Conservation (phyloP, 2,888 invertebrate genomes). For the Drosophila barbarae region DNA sequence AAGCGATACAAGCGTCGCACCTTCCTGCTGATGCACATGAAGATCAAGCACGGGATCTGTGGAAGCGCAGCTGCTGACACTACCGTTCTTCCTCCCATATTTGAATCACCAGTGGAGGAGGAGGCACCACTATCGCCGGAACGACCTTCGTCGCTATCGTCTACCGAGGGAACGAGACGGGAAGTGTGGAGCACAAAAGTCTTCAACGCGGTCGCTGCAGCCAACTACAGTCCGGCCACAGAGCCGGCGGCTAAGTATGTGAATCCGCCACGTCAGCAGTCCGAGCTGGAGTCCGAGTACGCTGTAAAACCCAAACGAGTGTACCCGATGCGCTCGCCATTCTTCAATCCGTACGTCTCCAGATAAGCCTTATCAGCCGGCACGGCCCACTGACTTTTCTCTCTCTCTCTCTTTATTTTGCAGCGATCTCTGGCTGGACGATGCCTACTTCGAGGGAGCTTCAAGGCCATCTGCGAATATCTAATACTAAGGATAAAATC, state of each 20-base stretch:
- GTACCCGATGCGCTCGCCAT: conserved; percentile 48
- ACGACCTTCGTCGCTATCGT: neutral
- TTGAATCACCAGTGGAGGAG: neutral
- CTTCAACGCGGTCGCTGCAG: conserved; percentile 51
- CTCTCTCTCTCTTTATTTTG: conserved; percentile 7
- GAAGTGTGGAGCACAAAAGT: conserved; percentile 35
- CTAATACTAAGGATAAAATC: conserved; percentile 1
- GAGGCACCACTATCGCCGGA: neutral
- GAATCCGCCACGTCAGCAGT: conserved; percentile 31
- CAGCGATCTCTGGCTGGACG: conserved; percentile 40
- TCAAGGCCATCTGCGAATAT: neutral
- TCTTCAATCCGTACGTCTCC: conserved; percentile 47
- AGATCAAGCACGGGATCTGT: conserved; percentile 26
- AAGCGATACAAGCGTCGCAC: conserved; percentile 28
- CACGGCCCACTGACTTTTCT: conserved; percentile 5
- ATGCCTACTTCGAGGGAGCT: conserved; percentile 9
- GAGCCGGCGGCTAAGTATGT: conserved; percentile 42
- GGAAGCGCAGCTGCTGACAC: neutral
- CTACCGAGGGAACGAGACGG: neutral
- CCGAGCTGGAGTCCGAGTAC: conserved; percentile 4
- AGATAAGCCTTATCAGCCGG: neutral
- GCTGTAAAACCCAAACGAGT: conserved; percentile 16
- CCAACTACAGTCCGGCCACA: conserved; percentile 45
- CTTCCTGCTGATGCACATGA: conserved; percentile 33
- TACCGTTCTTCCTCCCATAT: too few species aligned